phyloP scores from a whole-genome alignment of 2,888 invertebrate genomes.

The Eucriotettix oculatus region DNA sequence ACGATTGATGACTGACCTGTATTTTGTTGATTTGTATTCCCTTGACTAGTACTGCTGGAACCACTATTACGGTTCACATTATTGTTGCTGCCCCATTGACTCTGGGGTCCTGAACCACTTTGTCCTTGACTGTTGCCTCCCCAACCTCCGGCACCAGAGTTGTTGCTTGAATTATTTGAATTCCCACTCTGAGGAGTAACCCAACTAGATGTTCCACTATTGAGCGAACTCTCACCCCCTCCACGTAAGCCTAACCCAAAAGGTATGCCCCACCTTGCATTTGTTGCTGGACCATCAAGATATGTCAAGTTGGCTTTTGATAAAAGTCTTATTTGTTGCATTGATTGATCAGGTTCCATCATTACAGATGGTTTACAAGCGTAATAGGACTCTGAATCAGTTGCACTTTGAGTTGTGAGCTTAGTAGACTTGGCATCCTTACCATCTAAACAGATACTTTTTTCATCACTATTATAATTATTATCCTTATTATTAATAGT shows the following conservation, averaged over 20 bases:
- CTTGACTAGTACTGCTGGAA: conserved; percentile 1
- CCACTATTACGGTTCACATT: not conserved
- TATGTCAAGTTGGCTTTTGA: not conserved
- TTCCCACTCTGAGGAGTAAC: conserved; percentile 56
- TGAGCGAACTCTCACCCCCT: conserved; percentile 68
- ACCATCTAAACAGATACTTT: not conserved
- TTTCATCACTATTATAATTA: conserved; percentile 2
- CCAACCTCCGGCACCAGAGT: conserved; percentile 25
- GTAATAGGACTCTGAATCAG: not conserved
- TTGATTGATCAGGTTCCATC: not conserved
- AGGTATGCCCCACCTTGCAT: conserved; percentile 39
- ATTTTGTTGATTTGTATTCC: too few species aligned
- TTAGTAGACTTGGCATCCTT: not conserved
- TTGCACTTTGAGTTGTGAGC: not conserved
- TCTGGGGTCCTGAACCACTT: conserved; percentile 19
- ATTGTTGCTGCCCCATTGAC: conserved; percentile 21
- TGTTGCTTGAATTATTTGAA: conserved; percentile 25
- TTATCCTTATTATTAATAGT: conserved; percentile 10
- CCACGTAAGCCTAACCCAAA: conserved; percentile 48
- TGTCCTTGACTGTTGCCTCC: conserved; percentile 8
- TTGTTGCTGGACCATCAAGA: conserved; percentile 16
- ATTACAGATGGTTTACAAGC: too few species aligned
- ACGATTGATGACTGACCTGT: too few species aligned
- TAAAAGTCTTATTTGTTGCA: not conserved
- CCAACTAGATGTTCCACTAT: conserved; percentile 56